phyloP scores from a whole-genome alignment of 2,888 invertebrate species.

The Cotesia congregata region DNA sequence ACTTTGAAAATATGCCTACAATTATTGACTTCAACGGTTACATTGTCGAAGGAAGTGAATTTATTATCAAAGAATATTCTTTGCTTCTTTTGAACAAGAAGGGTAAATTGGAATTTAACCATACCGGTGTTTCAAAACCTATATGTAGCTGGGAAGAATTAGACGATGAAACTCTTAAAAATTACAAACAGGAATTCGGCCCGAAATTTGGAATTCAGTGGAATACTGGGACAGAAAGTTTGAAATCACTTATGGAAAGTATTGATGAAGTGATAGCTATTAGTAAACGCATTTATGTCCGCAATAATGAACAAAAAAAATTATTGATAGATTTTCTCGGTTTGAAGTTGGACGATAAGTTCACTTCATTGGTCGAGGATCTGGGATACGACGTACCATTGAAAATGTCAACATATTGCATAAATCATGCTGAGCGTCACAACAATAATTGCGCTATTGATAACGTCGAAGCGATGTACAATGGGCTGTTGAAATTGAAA shows the following conservation, averaged over 20 bases:
- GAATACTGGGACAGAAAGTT: background rate
- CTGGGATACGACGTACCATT: background rate
- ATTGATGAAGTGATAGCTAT: background rate
- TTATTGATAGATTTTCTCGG: background rate
- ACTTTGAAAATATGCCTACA: background rate
- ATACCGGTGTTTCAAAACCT: background rate
- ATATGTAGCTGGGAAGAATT: background rate
- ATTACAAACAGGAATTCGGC: background rate
- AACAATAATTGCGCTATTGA: background rate
- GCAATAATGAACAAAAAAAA: background rate
- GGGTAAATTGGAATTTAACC: background rate
- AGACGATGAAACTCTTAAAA: background rate
- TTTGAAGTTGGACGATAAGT: background rate
- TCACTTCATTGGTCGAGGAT: background rate
- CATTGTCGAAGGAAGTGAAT: background rate
- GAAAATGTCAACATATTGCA: background rate
- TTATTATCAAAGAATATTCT: background rate
- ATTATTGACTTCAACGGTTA: background rate
- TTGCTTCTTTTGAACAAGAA: background rate
- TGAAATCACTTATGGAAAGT: background rate
- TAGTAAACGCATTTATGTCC: background rate
- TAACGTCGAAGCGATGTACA: background rate
- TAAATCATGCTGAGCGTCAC: background rate
- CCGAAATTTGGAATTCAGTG: background rate
- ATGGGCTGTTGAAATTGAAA: background rate